Base-by-base conservation (phyloP, 2,797 vertebrate species). In the Dendrocincla tyrannina region DNA sequence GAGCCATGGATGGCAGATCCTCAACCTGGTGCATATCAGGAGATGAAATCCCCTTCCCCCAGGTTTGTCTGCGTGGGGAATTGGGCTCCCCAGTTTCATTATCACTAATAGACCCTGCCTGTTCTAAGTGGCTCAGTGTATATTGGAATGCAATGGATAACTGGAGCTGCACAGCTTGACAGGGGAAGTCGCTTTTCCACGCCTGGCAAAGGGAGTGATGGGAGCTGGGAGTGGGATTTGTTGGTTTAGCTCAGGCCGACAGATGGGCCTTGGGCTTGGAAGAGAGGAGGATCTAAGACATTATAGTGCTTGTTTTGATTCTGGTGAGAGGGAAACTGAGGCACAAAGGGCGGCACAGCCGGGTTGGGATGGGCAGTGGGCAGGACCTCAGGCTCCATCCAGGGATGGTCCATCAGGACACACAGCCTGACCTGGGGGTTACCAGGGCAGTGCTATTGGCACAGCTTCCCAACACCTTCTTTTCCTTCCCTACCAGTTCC, bases 61-160 rank as follows among this genome's bases (percentile, higher is more conserved):
- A 53, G 30, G 68, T 87, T 95, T 80, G 37, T 91, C 62, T 90
- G 76, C 2, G 14, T 80, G 81, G 91, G 95, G 94, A 96, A 94
- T 96, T 94, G 87, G 82, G 91, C 89, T 93, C 91, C 89, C 76
- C 64, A 5, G 66, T 85, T 96, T 95, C 95, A 93, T 97, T 95
- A 92, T 37, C 79, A 17, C 94, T 92, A 60, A 94, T 24, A 83
- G 94, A 53, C 58, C 81, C 78, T 63, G 86, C 76, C 68, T 66
- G 83, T 44, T 72, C 63, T 25, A 30, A 91, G 88, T 22, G 91
- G 69, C 17, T 42, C 77, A 0, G 46, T 5, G 74, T 17, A 46
- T 27, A 28, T 89, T 44, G 75, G 15, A 77, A 30, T 13, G 64
- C 1, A 5, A 4, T 4, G 44, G 87, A 37, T 77, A 52, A 11